These are phyloP conservation scores for Hormiphora californensis DNA, from an alignment of 37 sponge, comb jelly and placozoan species.

Conservation along the genomic window DNA sequence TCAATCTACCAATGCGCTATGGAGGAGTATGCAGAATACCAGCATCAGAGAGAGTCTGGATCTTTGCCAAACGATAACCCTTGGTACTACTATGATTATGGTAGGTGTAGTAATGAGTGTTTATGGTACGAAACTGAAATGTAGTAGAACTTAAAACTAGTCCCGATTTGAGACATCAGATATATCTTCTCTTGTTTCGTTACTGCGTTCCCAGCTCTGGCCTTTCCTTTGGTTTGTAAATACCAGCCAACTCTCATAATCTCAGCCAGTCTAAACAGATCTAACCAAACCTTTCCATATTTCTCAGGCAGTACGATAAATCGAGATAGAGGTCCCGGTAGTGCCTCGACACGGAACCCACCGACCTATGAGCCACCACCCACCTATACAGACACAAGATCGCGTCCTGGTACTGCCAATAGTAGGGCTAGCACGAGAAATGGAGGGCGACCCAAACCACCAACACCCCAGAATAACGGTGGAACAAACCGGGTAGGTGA, in stretches of 20 bases:
- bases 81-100: conserved; percentile 17
- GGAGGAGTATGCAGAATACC: not conserved
- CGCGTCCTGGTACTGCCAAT: not conserved
- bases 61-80: not conserved
- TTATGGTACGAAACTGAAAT: not conserved
- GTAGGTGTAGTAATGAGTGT: not conserved
- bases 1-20: not conserved
- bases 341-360: not conserved
- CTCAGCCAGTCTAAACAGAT: no score
- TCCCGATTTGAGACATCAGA: no score
- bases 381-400: not conserved
- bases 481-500: no score
- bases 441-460: not conserved
- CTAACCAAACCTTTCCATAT: no score
- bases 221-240: no score
- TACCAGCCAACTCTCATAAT: no score
- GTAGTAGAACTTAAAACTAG: no score
- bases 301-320: conserved; percentile 7
- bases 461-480: not conserved
- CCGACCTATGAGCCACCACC: conserved; percentile 12
- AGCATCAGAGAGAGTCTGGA: not conserved
- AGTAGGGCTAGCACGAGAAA: not conserved
- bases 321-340: not conserved
- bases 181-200: no score
- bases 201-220: no score